These are phyloP conservation scores for Aleadryas rufinucha DNA, from an alignment of 2,113 vertebrate species.

Conservation along the genomic window DNA sequence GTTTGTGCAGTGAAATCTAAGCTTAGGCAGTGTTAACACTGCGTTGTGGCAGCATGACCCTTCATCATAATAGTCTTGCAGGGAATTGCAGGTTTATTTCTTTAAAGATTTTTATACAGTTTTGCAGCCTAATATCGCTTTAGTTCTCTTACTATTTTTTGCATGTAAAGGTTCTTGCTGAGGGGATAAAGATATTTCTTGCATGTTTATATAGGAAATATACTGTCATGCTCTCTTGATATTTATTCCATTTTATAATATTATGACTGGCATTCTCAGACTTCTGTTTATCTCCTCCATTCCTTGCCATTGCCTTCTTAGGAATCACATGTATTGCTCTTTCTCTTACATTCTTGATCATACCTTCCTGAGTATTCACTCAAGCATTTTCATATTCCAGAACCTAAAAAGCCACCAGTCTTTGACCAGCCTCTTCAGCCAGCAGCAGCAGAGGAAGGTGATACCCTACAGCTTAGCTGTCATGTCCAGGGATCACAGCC, in stretches of 20 bases:
- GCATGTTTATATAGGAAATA: background rate
- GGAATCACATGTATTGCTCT: background rate
- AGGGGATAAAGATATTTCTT: background rate
- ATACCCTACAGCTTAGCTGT: conserved; percentile 82
- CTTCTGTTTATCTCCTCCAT: background rate
- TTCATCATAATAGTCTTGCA: background rate
- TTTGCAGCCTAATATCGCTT: background rate
- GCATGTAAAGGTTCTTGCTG: background rate
- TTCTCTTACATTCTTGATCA: background rate
- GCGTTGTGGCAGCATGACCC: background rate
- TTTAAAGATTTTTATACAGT: background rate
- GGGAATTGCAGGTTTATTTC: background rate
- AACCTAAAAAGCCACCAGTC: conserved; percentile 86
- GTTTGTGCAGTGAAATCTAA: background rate
- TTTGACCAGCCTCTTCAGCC: conserved; percentile 89
- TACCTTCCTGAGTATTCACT: background rate
- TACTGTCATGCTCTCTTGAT: background rate
- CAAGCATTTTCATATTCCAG: conserved; percentile 72
- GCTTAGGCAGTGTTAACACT: background rate
- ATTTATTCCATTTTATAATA: background rate
- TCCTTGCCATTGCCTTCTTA: background rate
- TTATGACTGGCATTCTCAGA: background rate
- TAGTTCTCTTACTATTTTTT: background rate
- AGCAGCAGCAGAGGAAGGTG: conserved; percentile 79
- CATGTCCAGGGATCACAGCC: conserved; percentile 88